These are phyloP conservation scores for Sphaeramia orbicularis DNA, from an alignment of 2,797 vertebrate species.

Conservation along the genomic window DNA sequence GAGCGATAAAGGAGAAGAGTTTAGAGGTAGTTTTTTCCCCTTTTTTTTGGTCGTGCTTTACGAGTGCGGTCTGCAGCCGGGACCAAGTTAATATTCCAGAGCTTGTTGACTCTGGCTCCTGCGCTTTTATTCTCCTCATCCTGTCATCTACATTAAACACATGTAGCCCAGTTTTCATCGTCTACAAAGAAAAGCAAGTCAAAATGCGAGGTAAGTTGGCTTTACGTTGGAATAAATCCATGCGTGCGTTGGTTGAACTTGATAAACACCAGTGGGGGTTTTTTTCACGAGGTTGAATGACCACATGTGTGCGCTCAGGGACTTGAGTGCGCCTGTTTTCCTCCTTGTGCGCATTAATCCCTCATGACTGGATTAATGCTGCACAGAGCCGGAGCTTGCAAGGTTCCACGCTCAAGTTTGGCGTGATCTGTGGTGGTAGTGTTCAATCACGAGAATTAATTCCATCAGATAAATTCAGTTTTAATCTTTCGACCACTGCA, in stretches of 20 bases:
- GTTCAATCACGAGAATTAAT: not conserved
- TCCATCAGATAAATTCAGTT: not conserved
- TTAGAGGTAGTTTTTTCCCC: conserved; percentile 24
- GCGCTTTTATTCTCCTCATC: conserved; percentile 29
- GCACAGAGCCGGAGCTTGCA: conserved; percentile 47
- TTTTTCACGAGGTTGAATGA: conserved; percentile 6
- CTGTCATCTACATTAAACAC: conserved; percentile 48
- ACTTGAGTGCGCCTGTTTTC: conserved; percentile 63
- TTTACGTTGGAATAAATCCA: not conserved
- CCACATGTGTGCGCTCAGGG: conserved; percentile 69
- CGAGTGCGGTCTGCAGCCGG: conserved; percentile 41
- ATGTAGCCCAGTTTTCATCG: conserved; percentile 69
- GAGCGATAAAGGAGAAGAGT: conserved; percentile 67
- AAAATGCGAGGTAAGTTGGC: conserved; percentile 85
- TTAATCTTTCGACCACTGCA: not conserved
- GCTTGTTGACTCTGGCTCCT: conserved; percentile 49
- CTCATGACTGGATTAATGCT: conserved; percentile 72
- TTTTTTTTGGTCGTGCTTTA: conserved; percentile 12
- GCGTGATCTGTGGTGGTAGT: conserved; percentile 11
- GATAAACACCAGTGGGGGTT: not conserved
- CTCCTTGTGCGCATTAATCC: conserved; percentile 74
- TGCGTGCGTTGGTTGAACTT: conserved; percentile 31
- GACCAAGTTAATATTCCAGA: conserved; percentile 68
- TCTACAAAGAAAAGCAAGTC: conserved; percentile 41
- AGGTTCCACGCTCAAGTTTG: conserved; percentile 20